Conservation (phyloP, 2,797 vertebrate species). For the Leucoraja ocellata region DNA sequence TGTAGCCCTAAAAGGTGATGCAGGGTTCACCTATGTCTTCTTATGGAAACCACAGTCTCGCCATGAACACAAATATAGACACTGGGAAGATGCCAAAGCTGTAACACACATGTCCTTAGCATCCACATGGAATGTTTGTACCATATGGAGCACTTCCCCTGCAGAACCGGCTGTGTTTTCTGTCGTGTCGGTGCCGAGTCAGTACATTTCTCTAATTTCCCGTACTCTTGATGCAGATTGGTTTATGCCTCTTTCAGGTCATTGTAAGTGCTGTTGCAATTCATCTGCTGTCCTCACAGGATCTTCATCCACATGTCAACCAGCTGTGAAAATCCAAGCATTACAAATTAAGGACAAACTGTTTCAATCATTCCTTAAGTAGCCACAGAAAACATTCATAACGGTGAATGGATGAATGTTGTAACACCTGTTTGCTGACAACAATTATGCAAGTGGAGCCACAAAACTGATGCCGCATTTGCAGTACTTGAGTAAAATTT, state of each 20-base stretch:
- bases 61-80: constrained; percentile 26
- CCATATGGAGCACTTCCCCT: constrained; percentile 27
- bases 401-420: neutral
- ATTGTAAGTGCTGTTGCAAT: neutral
- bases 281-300: neutral
- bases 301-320: neutral
- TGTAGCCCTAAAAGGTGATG: neutral
- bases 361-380: neutral
- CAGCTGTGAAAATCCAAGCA: neutral
- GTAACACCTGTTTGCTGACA: neutral
- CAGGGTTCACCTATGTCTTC: neutral
- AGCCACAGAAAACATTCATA: neutral
- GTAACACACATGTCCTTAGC: constrained; percentile 29
- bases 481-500: neutral
- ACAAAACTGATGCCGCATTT: neutral
- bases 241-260: constrained; percentile 19
- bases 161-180: neutral
- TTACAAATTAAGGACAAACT: neutral
- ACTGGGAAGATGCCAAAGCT: constrained; percentile 14
- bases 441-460: too few relatives aligned
- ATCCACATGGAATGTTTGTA: constrained; percentile 23
- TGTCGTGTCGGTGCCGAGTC: neutral
- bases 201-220: neutral
- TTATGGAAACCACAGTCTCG: constrained; percentile 30
- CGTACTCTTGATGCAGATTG: neutral